phyloP scores from a whole-genome alignment of 2,797 vertebrate species.

The Leucoraja ocellata region DNA sequence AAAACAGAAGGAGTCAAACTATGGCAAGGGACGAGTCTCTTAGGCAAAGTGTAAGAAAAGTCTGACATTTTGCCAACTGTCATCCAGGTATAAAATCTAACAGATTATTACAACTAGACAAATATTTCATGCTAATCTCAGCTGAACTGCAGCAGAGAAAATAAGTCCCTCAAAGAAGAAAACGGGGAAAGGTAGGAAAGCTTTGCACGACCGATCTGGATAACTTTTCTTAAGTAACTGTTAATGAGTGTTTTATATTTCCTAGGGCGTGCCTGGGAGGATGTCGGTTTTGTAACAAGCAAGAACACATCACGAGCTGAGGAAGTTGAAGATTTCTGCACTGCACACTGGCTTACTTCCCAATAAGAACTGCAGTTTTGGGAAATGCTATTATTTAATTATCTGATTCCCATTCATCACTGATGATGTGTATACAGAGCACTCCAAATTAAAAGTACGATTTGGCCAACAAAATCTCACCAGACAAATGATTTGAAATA shows the following conservation, averaged over 20 bases:
- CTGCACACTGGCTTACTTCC: conserved; percentile 50
- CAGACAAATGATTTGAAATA: conserved; percentile 18
- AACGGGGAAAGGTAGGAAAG: conserved; percentile 43
- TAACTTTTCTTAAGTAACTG: conserved; percentile 71
- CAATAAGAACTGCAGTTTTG: conserved; percentile 51
- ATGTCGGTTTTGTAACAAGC: conserved; percentile 58
- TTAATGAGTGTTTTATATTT: conserved; percentile 62
- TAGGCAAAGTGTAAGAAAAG: conserved; percentile 52
- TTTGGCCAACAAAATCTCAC: neutral
- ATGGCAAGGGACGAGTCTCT: conserved; percentile 47
- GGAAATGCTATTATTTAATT: conserved; percentile 68
- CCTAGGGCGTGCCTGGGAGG: conserved; percentile 56
- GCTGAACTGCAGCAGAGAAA: conserved; percentile 57
- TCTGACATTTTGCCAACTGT: conserved; percentile 52
- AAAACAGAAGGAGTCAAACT: conserved; percentile 52
- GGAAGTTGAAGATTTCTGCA: conserved; percentile 56
- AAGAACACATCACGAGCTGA: conserved; percentile 59
- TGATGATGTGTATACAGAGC: conserved; percentile 60
- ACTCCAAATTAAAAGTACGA: conserved; percentile 51
- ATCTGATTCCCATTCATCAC: conserved; percentile 65
- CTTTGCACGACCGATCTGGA: conserved; percentile 49
- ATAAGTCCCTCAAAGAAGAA: conserved; percentile 45
- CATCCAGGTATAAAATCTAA: conserved; percentile 55
- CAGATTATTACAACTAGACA: conserved; percentile 58
- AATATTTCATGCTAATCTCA: conserved; percentile 57